Evolutionary conservation across 1,140 invertebrate species (phyloP).

Genomic region (Heliconius eleuchia): DNA sequence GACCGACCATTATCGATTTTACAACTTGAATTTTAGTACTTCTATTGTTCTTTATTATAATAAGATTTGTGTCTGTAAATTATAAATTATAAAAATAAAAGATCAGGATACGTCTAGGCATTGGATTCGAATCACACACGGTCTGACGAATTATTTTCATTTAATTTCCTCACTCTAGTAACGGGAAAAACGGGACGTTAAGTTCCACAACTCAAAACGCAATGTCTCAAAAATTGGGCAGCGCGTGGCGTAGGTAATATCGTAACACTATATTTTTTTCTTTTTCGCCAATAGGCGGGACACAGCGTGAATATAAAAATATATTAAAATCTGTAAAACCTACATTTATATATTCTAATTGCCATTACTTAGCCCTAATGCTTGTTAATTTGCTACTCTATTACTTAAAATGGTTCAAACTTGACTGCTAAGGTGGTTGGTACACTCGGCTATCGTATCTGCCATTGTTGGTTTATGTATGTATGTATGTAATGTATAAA

Average conservation of each 20-base stretch:
- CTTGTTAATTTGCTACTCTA: constrained; percentile 12
- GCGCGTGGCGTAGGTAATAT: too few relatives aligned
- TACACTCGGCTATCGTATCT: constrained; percentile 11
- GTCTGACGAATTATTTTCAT: too few relatives aligned
- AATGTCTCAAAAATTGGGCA: too few relatives aligned
- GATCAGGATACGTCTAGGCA: not conserved
- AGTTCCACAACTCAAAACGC: too few relatives aligned
- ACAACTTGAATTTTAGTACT: not conserved
- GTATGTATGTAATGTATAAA: constrained; percentile 26
- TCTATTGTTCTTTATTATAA: not conserved
- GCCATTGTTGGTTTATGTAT: not conserved
- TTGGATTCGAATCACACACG: too few relatives aligned
- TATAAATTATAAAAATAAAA: not conserved
- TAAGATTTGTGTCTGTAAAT: not conserved
- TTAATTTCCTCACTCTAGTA: too few relatives aligned
- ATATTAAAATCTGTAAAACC: not conserved
- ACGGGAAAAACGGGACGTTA: too few relatives aligned
- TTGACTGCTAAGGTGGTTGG: constrained; percentile 18
- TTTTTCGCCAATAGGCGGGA: too few relatives aligned
- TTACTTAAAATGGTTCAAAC: constrained; percentile 2
- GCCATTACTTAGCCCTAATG: constrained; percentile 1
- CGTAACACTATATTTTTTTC: too few relatives aligned
- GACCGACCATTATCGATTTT: not conserved
- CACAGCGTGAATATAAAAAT: too few relatives aligned
- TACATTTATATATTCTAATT: not conserved